Evolutionary conservation across 2,888 invertebrate species (phyloP), one percentile per base, ranked within the genome.

Genomic region (Baronia brevicornis): DNA sequence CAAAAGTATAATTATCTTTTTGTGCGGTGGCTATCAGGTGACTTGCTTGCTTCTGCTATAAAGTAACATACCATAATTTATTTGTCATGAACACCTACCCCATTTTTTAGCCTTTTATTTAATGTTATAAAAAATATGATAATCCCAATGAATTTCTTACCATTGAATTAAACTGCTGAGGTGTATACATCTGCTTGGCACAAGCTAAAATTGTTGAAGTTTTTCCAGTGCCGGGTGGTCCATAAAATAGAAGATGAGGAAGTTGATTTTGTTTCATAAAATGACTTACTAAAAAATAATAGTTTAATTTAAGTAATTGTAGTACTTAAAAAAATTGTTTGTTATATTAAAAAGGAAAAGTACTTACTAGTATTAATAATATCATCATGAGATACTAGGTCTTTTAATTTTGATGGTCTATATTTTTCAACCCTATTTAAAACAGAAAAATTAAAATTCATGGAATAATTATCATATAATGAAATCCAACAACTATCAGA

Each of bases 181-280:
- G 92, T 2, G 92, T 88, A 64, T 98, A 99, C 48, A 99, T 88
- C 72, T 96, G 92, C 47, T 89, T 91, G 2, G 98, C 98, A 77
- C 97, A 96, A 10, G 98, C 98, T 40, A 99, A 84, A 44, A 99
- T 97, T 4, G 98, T 98, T 44, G 95, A 97, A 0, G 98, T 99
- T 84, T 99, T 99, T 3, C 97, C 98, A 12, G 98, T 98, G 31
- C 98, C 99, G 0, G 98, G 98, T 5, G 98, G 98, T 0, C 99
- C 99, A 82, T 99, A 99, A 56, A 99, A 94, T 12, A 99, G 77
- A 33, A 99, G 82, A 86, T 99, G 98, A 1, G 99, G 99, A 25
- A 99, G 77, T 50, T 95, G 94, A 61, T 96, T 93, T 60, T 96
- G 93, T 37, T 90, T 87, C 52, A 98, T 96, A 68, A 98, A 96